Evolutionary conservation across 2,888 invertebrate genomes (phyloP), one percentile per base, ranked within the genome.

Genomic region (Drosophila parthenogenetica): DNA sequence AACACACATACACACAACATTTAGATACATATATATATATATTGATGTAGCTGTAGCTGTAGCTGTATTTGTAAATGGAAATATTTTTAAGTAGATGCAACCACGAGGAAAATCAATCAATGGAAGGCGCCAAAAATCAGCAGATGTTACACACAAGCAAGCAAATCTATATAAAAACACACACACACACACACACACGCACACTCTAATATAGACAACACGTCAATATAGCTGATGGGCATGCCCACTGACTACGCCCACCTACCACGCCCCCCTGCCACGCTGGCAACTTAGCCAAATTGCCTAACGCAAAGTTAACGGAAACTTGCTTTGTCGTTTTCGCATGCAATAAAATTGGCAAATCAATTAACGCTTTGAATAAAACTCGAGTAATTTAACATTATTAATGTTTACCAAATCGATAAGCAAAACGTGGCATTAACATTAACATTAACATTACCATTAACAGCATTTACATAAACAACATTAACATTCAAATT

Each of bases 21-120:
- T 35, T 42, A 48, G 53, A 13, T 25, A 25, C 10, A 35, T 16
- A 19, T 17, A 32, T 53, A 22, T 32, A 62, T 46, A 42, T 42
- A 19, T 19, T 3, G 19, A 19, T 19, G 19, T 19, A 19, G 19
- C 19, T 19, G 19, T 19, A 8, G 29, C 7, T 29, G 29, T 29
- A 29, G 7, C 7, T 29, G 29, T 29, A 43, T 17, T 45, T 35
- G 35, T 37, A 45, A 65, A 51, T 64, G 53, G 39, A 39, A 46
- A 62, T 64, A 81, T 73, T 82, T 88, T 77, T 73, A 80, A 86
- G 87, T 74, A 82, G 77, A 73, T 86, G 76, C 87, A 86, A 72
- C 69, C 86, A 53, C 63, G 67, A 61, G 51, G 69, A 63, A 77
- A 79, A 77, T 77, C 77, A 79, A 77, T 77, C 77, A 77, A 62